Percentiles rank a stretch among this genome's conserved stretches.
These are phyloP conservation scores for Lepisosteus oculatus DNA, from an alignment of 2,113 vertebrate species.

Conservation along the genomic window DNA sequence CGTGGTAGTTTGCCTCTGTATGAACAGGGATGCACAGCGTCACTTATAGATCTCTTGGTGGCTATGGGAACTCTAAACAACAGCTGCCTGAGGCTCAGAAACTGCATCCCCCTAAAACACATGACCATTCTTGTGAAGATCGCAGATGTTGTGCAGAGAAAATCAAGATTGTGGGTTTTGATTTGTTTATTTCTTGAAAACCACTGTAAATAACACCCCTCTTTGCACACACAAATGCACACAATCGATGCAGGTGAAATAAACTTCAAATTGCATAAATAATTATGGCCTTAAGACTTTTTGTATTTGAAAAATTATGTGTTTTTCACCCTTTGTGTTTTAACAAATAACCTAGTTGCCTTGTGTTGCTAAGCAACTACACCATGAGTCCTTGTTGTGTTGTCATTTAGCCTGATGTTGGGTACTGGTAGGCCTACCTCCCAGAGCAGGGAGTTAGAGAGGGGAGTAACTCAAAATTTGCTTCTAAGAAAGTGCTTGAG, in stretches of 20 bases:
- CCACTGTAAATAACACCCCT: constrained; percentile 18
- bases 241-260: constrained; percentile 42
- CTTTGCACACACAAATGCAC: constrained; percentile 30
- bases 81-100: background rate
- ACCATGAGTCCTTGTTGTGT: constrained; percentile 47
- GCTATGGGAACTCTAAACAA: background rate
- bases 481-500: too few species aligned
- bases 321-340: constrained; percentile 38
- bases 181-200: too few species aligned
- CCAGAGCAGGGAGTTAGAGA: constrained; percentile 20
- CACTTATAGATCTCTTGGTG: background rate
- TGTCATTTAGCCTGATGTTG: constrained; percentile 48
- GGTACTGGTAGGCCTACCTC: constrained; percentile 36
- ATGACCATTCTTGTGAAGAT: background rate
- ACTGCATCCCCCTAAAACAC: background rate
- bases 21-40: background rate
- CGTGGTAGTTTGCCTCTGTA: background rate
- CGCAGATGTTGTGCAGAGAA: background rate
- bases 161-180: background rate
- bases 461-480: too few species aligned
- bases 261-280: constrained; percentile 47
- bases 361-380: constrained; percentile 64
- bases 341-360: constrained; percentile 57
- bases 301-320: constrained; percentile 15
- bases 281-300: constrained; percentile 33